phyloP scores from a whole-genome alignment of 2,113 vertebrate genomes.

The Ptyas mucosa region DNA sequence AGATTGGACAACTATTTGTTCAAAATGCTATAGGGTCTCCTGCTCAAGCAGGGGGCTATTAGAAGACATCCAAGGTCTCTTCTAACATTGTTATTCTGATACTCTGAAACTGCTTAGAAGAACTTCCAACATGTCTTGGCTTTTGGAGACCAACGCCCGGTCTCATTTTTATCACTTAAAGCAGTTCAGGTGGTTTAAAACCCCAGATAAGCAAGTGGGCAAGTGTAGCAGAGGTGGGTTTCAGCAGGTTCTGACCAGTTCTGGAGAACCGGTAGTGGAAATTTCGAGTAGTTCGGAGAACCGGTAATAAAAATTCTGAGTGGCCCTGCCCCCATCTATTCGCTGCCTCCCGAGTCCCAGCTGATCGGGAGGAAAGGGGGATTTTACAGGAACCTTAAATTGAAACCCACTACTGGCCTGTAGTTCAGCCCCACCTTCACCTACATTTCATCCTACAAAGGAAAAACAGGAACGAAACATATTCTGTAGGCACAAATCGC shows the following conservation, averaged over 20 bases:
- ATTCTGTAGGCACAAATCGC: not conserved
- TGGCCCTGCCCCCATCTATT: too few species aligned
- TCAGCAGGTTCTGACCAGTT: too few species aligned
- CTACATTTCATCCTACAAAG: not conserved
- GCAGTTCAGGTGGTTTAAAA: not conserved
- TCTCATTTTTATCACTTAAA: not conserved
- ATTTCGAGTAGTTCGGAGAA: too few species aligned
- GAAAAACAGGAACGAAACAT: not conserved
- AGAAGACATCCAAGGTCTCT: not conserved
- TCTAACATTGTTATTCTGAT: not conserved
- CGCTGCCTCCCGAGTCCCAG: too few species aligned
- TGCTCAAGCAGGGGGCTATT: not conserved
- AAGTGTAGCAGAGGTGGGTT: too few species aligned
- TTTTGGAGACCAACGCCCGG: not conserved
- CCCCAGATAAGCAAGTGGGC: not conserved
- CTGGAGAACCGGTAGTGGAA: too few species aligned
- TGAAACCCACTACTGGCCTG: not conserved
- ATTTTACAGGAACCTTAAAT: too few species aligned
- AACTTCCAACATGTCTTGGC: not conserved
- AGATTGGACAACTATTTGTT: too few species aligned
- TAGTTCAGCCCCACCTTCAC: not conserved
- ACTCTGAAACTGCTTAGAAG: not conserved
- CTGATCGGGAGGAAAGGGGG: too few species aligned
- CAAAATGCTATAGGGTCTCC: not conserved
- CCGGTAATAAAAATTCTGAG: too few species aligned